Evolutionary conservation across 2,113 vertebrate genomes (phyloP).

Genomic region (Serilophus lunatus): DNA sequence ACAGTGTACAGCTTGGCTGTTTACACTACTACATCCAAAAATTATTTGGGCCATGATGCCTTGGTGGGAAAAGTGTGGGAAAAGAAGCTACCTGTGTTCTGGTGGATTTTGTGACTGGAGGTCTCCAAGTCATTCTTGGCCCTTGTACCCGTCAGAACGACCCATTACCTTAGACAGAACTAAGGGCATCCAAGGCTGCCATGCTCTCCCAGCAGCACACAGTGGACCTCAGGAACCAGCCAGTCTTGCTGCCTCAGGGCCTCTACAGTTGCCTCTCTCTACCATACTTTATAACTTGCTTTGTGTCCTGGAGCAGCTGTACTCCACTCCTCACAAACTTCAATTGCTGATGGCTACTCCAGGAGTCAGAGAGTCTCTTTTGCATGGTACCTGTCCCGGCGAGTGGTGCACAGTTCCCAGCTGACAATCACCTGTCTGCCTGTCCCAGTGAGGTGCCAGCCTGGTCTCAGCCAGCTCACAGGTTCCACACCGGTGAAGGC

Average conservation of each 20-base stretch:
- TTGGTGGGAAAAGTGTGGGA: not conserved
- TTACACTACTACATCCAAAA: not conserved
- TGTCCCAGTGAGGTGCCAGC: accelerated
- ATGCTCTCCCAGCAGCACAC: not conserved
- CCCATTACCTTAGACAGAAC: not conserved
- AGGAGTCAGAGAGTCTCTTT: not conserved
- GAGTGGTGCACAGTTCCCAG: not conserved
- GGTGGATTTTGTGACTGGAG: not conserved
- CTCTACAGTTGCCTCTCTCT: not conserved
- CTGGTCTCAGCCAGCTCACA: not conserved
- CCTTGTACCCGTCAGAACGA: not conserved
- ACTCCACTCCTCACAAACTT: not conserved
- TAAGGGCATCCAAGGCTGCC: accelerated
- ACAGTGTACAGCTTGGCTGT: not conserved
- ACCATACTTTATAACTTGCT: not conserved
- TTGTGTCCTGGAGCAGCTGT: not conserved
- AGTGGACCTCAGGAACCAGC: not conserved
- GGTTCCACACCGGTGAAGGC: not conserved
- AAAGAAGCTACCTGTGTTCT: not conserved
- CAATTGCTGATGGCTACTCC: not conserved
- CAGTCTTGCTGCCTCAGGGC: not conserved
- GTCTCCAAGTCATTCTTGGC: not conserved
- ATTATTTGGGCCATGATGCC: not conserved
- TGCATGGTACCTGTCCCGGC: not conserved
- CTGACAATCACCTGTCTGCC: not conserved